Conservation (phyloP, 2,888 invertebrate species). For the Leistus spinibarbis region DNA sequence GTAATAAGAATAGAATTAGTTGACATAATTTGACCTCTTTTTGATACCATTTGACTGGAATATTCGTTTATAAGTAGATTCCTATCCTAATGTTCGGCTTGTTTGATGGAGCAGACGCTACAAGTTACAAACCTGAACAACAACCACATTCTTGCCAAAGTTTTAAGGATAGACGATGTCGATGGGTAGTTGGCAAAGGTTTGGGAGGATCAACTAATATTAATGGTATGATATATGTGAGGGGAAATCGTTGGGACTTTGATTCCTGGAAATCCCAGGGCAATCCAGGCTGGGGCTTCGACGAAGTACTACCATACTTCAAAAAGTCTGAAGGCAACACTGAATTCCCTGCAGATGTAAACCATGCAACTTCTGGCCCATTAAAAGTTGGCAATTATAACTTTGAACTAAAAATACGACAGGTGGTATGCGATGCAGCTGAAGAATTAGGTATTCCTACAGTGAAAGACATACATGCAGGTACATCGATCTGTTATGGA, state of each 20-base stretch:
- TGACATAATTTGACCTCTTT: no score
- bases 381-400: no score
- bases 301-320: constrained; percentile 15
- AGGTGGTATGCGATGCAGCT: constrained; percentile 40
- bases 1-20: no score
- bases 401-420: no score
- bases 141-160: no score
- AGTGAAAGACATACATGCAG: constrained; percentile 52
- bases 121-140: constrained; percentile 56
- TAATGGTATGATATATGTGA: constrained; percentile 66
- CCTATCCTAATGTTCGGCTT: constrained; percentile 52
- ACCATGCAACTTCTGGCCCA: no score
- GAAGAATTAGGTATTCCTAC: constrained; percentile 50
- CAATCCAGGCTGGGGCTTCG: no score
- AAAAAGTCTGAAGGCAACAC: no score
- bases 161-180: constrained; percentile 52
- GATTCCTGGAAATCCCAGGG: constrained; percentile 66
- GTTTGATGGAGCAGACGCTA: constrained; percentile 48
- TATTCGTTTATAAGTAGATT: no score
- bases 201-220: constrained; percentile 66
- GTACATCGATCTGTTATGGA: constrained; percentile 52
- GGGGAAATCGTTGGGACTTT: constrained; percentile 67
- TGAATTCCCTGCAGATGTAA: no score
- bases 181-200: constrained; percentile 63
- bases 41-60: no score